phyloP scores from a whole-genome alignment of 1,140 invertebrate species.

The Caenorhabditis tropicalis region DNA sequence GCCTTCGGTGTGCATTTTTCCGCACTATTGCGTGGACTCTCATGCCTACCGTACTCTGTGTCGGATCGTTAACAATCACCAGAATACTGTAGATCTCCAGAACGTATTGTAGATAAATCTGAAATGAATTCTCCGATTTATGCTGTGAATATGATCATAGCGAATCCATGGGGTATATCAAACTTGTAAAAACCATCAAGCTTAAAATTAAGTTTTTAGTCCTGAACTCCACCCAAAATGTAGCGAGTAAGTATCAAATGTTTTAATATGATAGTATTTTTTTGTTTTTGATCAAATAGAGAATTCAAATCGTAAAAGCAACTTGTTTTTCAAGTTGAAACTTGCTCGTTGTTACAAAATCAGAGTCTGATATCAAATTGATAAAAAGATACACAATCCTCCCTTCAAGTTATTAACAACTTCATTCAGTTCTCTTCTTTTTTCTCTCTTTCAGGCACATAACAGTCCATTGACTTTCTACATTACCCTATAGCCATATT shows the following conservation, averaged over 20 bases:
- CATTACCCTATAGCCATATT: not conserved
- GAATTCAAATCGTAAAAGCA: constrained; percentile 1
- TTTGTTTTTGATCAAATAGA: constrained; percentile 41
- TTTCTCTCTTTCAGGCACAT: not conserved
- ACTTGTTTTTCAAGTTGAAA: constrained; percentile 4
- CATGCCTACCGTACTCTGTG: not conserved
- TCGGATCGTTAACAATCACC: too few species aligned
- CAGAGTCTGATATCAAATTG: not conserved
- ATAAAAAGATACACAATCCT: constrained; percentile 5
- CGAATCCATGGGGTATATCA: too few species aligned
- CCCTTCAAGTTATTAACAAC: not conserved
- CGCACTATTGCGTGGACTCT: not conserved
- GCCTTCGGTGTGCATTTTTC: not conserved
- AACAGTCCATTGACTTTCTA: not conserved
- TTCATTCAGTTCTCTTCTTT: too few species aligned
- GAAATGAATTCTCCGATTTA: too few species aligned
- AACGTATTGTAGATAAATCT: too few species aligned
- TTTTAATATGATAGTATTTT: constrained; percentile 32
- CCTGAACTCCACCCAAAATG: not conserved
- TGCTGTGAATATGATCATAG: too few species aligned
- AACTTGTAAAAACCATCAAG: too few species aligned
- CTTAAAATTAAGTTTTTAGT: not conserved
- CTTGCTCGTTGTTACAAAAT: constrained; percentile 33
- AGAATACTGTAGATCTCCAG: too few species aligned
- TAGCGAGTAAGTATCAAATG: constrained; percentile 3